Conservation (phyloP, 2,113 vertebrate genomes). For the Microtus ochrogaster region DNA sequence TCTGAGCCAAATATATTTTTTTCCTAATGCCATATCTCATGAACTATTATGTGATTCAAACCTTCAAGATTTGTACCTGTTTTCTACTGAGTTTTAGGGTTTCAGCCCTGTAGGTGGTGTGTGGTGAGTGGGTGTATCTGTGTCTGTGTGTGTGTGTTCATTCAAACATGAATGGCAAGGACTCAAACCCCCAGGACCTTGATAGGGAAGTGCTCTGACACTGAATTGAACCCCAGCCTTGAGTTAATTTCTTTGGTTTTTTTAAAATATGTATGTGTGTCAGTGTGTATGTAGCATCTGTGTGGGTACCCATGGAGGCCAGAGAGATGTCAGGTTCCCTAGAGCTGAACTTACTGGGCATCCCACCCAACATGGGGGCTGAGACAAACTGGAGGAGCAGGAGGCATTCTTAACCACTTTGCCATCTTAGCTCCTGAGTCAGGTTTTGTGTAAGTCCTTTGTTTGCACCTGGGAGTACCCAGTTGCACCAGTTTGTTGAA, state of each 20-base stretch:
- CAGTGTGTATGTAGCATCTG: neutral
- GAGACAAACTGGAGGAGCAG: neutral
- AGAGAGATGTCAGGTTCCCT: neutral
- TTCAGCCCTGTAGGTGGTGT: neutral
- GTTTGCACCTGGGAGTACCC: neutral
- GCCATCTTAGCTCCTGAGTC: neutral
- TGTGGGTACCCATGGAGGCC: neutral
- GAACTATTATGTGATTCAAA: neutral
- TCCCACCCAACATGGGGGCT: neutral
- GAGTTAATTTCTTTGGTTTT: slow-evolving; percentile 6
- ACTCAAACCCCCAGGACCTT: neutral
- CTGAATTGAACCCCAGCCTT: neutral
- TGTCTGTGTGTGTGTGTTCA: neutral
- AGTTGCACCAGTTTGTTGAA: neutral
- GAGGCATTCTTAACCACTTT: neutral
- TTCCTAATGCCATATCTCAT: neutral
- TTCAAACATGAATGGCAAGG: neutral
- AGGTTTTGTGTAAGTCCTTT: neutral
- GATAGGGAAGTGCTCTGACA: neutral
- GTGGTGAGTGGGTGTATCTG: neutral
- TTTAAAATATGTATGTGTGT: neutral
- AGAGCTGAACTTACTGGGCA: too few relatives aligned
- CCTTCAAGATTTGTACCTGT: neutral
- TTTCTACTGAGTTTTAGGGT: neutral
- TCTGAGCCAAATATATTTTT: neutral